phyloP scores from a whole-genome alignment of 2,113 vertebrate genomes.

The Hucho hucho region DNA sequence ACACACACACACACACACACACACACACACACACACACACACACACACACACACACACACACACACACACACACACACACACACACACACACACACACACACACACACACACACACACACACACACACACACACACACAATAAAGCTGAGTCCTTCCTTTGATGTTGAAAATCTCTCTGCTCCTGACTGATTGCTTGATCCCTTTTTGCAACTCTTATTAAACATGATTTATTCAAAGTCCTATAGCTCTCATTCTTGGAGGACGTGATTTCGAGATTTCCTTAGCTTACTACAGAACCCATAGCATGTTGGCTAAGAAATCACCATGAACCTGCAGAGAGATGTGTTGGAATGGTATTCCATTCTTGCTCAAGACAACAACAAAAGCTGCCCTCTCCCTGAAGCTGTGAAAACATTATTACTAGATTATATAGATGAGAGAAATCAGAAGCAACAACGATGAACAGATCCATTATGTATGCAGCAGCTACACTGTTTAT shows the following conservation, averaged over 20 bases:
- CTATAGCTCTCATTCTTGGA: neutral
- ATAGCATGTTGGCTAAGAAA: conserved; percentile 11
- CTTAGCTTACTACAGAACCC: neutral
- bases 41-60: neutral
- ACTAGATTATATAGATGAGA: conserved; percentile 24
- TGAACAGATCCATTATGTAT: conserved; percentile 47
- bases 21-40: neutral
- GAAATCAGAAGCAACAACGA: conserved; percentile 28
- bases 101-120: too few relatives aligned
- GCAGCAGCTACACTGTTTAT: conserved; percentile 36
- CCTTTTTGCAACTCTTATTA: conserved; percentile 15
- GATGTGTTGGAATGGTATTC: conserved; percentile 4
- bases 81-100: too few relatives aligned
- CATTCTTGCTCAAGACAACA: conserved; percentile 32
- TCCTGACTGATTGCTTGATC: conserved; percentile 21
- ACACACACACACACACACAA: too few relatives aligned
- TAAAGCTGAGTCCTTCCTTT: conserved; percentile 9
- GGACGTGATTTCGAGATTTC: neutral
- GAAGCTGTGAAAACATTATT: conserved; percentile 27
- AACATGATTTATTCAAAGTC: conserved; percentile 16
- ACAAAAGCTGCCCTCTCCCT: conserved; percentile 13
- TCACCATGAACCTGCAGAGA: neutral
- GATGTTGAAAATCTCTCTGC: neutral
- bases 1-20: neutral
- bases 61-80: too few relatives aligned